phyloP scores from a whole-genome alignment of 2,113 vertebrate genomes.

The Myotis lucifugus region DNA sequence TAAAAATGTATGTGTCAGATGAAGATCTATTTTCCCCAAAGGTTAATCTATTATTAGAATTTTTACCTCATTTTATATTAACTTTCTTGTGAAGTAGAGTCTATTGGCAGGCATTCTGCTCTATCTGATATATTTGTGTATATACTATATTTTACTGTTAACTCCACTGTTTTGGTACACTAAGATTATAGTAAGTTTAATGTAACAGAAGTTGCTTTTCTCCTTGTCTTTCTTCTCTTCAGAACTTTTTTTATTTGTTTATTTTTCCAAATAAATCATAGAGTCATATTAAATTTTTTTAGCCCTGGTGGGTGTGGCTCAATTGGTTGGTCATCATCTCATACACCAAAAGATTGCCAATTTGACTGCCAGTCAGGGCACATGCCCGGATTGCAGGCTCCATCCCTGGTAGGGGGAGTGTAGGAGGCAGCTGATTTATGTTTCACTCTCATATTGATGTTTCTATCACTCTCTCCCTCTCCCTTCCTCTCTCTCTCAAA shows the following conservation, averaged over 20 bases:
- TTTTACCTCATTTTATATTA: not conserved
- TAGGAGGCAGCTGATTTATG: not conserved
- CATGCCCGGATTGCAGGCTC: not conserved
- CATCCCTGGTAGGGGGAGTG: not conserved
- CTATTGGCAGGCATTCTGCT: not conserved
- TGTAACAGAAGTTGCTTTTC: not conserved
- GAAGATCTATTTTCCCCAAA: not conserved
- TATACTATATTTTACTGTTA: not conserved
- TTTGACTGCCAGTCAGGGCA: not conserved
- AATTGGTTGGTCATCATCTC: not conserved
- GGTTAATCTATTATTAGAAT: not conserved
- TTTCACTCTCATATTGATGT: not conserved
- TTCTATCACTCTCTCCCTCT: not conserved
- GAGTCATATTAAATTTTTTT: not conserved
- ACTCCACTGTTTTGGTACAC: not conserved
- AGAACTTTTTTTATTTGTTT: not conserved
- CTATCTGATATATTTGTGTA: not conserved
- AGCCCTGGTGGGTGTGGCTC: not conserved
- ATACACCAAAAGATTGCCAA: not conserved
- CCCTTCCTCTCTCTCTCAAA: not conserved
- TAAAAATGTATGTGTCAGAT: not conserved
- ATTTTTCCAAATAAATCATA: not conserved
- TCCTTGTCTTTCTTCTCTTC: not conserved
- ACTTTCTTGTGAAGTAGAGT: not conserved
- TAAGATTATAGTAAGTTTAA: not conserved